phyloP scores from a whole-genome alignment of 2,113 vertebrate genomes.

The Microcebus griseorufus region DNA sequence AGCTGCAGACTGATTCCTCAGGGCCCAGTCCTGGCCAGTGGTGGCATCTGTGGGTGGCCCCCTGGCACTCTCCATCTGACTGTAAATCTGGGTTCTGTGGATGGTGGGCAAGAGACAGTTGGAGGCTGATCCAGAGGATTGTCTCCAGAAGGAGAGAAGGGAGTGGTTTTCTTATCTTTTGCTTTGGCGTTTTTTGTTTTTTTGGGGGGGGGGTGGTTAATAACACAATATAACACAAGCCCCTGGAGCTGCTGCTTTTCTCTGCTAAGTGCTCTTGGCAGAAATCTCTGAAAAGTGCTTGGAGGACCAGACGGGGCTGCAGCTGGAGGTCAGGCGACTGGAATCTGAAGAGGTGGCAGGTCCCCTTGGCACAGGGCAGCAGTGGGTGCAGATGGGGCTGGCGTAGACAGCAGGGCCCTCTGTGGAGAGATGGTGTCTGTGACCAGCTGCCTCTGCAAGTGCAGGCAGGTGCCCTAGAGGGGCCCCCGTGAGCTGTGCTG shows the following conservation, averaged over 20 bases:
- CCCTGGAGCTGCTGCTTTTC: background rate
- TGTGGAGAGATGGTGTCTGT: background rate
- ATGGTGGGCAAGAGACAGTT: background rate
- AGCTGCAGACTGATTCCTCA: background rate
- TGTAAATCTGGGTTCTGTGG: background rate
- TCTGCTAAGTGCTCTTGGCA: background rate
- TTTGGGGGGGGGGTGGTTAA: too few species aligned
- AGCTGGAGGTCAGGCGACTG: background rate
- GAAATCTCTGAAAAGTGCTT: background rate
- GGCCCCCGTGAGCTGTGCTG: too few species aligned
- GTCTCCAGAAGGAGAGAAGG: background rate
- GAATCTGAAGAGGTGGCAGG: background rate
- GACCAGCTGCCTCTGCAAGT: background rate
- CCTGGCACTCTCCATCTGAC: background rate
- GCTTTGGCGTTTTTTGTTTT: background rate
- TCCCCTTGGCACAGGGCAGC: background rate
- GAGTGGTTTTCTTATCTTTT: background rate
- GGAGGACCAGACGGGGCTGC: background rate
- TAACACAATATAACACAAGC: background rate
- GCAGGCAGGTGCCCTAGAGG: background rate
- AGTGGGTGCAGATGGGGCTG: background rate
- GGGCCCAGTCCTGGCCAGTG: background rate
- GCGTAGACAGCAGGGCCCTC: background rate
- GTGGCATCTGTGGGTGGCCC: background rate
- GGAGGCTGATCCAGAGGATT: background rate